Base-by-base conservation (phyloP, 2,888 invertebrate species). In the Athalia rosae region DNA sequence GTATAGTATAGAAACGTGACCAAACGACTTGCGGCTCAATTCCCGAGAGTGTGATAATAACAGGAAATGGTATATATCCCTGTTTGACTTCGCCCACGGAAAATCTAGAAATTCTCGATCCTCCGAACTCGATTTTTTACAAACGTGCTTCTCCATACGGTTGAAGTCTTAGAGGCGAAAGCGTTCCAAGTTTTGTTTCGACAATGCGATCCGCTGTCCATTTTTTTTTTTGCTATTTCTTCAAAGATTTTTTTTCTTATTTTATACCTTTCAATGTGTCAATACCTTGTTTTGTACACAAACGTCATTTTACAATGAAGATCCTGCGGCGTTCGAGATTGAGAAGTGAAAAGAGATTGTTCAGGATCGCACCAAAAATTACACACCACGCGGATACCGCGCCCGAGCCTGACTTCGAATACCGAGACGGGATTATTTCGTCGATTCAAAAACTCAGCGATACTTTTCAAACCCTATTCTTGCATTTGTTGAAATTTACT, bases 211-310 rank as follows among this genome's bases (percentile, higher is more conserved):
- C 83, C 85, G 86, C 85, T 86, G 82, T 82, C 79, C 80, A 81
- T 79, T 83, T 13, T 61, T 15, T 53, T 53, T 28, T 28, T 28
- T 28, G n/a, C n/a, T n/a, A n/a, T n/a, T n/a, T n/a, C n/a, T n/a
- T 63, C n/a, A 2, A n/a, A 58, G n/a, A n/a, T n/a, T 58, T 53
- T 67, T 28, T 28, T 3, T 62, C 41, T 62, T 62, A 41, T 28
- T 62, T 41, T 41, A 3, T 28, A 41, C 41, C 8, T 82, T 77
- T 79, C 82, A 82, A 84, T 83, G 86, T 87, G 86, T 87, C 86
- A 86, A 89, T 88, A 87, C 81, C 77, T 79, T 89, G 85, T 88
- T 89, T 88, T 87, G 89, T 88, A 87, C 87, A 88, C 88, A 88
- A 84, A 85, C 82, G 85, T 84, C 85, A 83, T 15, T 11, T 48